Conservation (phyloP, 2,113 vertebrate genomes). For the Formicarius rufipectus region DNA sequence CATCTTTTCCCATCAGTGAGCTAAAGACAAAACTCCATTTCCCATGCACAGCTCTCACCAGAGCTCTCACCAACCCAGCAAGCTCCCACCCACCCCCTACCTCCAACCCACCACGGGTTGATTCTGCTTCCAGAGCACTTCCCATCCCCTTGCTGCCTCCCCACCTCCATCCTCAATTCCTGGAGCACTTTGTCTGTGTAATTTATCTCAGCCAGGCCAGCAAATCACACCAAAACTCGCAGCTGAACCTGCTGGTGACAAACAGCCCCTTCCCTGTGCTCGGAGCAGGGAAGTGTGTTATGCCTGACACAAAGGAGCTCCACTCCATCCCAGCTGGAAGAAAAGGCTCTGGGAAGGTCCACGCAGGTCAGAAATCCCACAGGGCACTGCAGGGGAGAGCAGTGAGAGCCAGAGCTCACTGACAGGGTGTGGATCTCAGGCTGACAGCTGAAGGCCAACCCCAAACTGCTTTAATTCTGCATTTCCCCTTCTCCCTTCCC, state of each 20-base stretch:
- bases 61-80: neutral
- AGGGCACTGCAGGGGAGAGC: neutral
- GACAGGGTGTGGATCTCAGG: rapidly evolving
- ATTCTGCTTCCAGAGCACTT: neutral
- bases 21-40: neutral
- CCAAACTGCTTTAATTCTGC: neutral
- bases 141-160: neutral
- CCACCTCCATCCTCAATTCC: neutral
- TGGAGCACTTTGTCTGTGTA: neutral
- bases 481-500: neutral
- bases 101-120: neutral
- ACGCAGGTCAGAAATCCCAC: rapidly evolving
- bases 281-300: neutral
- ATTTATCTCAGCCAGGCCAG: neutral
- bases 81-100: neutral
- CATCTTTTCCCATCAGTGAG: neutral
- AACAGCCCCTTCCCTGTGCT: neutral
- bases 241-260: neutral
- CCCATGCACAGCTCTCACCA: neutral
- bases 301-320: neutral
- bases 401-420: neutral
- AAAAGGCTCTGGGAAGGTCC: neutral
- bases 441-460: neutral
- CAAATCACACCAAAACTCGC: neutral
- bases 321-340: rapidly evolving